These are phyloP conservation scores for Tyria jacobaeae DNA, from an alignment of 2,888 invertebrate genomes.

Conservation along the genomic window DNA sequence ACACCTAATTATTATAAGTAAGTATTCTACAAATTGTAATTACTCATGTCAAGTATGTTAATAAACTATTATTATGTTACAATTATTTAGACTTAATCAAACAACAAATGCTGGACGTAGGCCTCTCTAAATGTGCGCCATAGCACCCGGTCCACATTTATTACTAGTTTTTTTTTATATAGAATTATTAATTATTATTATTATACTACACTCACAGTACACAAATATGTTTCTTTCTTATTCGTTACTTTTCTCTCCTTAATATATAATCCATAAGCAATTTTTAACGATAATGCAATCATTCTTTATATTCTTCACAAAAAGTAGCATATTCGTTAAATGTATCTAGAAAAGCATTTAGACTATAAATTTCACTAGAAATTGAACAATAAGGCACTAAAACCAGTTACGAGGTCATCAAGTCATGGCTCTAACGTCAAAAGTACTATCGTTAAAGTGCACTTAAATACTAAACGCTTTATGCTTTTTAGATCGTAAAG, in stretches of 20 bases:
- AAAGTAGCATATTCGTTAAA: slow-evolving; percentile 5
- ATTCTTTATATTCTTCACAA: neutral
- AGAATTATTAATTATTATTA: too few species aligned
- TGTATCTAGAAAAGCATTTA: slow-evolving; percentile 21
- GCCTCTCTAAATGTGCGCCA: too few species aligned
- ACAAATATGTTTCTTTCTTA: neutral
- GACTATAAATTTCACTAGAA: slow-evolving; percentile 22
- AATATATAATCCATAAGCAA: neutral
- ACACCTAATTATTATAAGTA: too few species aligned
- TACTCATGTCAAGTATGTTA: too few species aligned
- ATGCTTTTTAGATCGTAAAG: slow-evolving; percentile 54
- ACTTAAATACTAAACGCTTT: slow-evolving; percentile 58
- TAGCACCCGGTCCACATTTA: too few species aligned
- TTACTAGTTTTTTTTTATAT: too few species aligned
- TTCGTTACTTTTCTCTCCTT: neutral
- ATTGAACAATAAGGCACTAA: slow-evolving; percentile 31
- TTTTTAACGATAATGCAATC: neutral
- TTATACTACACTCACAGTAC: too few species aligned
- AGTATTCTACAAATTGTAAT: too few species aligned
- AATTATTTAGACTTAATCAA: too few species aligned
- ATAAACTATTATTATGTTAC: too few species aligned
- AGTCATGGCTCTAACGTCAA: slow-evolving; percentile 35
- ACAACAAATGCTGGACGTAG: too few species aligned
- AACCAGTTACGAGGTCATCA: slow-evolving; percentile 41
- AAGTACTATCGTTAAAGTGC: slow-evolving; percentile 50